A percentile compares a stretch with the other conserved stretches of the same genome.
phyloP scores from a whole-genome alignment of 2,113 vertebrate species.

The human region DNA sequence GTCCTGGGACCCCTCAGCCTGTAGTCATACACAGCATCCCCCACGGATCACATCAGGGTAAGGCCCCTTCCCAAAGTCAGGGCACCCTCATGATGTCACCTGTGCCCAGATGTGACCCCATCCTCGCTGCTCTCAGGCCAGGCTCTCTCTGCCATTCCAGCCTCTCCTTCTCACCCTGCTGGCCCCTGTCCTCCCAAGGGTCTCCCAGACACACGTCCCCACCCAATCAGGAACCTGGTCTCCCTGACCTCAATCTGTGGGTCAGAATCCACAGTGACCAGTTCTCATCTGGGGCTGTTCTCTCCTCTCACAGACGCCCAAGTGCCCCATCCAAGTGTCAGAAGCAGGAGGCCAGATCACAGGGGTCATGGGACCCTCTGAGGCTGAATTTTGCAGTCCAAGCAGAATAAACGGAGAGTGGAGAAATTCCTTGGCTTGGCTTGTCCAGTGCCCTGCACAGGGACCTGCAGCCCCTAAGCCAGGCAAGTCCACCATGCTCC shows the following conservation, averaged over 20 bases:
- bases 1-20: not conserved
- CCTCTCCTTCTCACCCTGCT: not conserved
- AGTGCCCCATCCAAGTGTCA: rapidly evolving
- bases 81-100: rapidly evolving
- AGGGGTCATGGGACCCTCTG: rapidly evolving
- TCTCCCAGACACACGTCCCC: rapidly evolving
- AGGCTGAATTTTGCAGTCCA: rapidly evolving
- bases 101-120: rapidly evolving
- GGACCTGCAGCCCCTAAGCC: rapidly evolving
- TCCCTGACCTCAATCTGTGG: not conserved
- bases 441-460: rapidly evolving
- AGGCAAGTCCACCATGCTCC: rapidly evolving
- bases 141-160: rapidly evolving
- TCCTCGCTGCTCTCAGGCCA: no score
- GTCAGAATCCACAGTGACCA: not conserved
- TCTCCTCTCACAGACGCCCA: rapidly evolving
- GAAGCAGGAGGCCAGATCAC: rapidly evolving
- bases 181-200: not conserved
- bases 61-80: not conserved
- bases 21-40: rapidly evolving
- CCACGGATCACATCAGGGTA: not conserved
- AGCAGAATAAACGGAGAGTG: rapidly evolving
- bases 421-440: not conserved
- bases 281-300: rapidly evolving
- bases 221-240: not conserved